Base-by-base conservation (phyloP, 2,888 invertebrate species). In the Deladenus siricidicola region DNA sequence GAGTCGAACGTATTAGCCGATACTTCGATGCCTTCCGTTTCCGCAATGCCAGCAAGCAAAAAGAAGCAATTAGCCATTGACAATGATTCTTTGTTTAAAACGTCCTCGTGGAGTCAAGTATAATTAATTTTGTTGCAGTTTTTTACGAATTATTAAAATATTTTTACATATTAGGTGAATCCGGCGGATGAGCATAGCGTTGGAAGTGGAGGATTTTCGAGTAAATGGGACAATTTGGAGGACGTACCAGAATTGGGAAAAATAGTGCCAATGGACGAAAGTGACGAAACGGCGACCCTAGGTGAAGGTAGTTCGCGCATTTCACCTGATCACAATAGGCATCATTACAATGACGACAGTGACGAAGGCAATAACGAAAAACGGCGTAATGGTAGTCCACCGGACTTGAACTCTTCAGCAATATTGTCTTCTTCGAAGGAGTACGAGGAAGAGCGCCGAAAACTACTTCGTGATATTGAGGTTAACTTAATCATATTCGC, bases 381-480 rank as follows among this genome's bases (percentile, higher is more conserved):
- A n/a, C n/a, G n/a, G n/a, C n/a, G n/a, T n/a, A 51, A 34, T 34
- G 39, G 39, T 10, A 14, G 14, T 6, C 8, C 39, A 14, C 8
- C 6, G 8, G 39, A 34, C 39, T 34, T 14, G 39, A 6, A 34
- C 6, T 6, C 8, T 14, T 10, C 8, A 6, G 6, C 14, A 34
- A 34, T 34, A 34, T n/a, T n/a, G n/a, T n/a, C n/a, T n/a, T n/a
- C 14, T 21, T 53, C 53, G 17, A 53, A 29, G 26, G 76, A 75
- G 56, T 78, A 79, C 74, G 78, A 79, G 3, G 82, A 82, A 63
- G 80, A 80, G 57, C 72, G 80, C 55, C 67, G 82, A 51, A 76
- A 78, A 47, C 79, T 82, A 68, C 72, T 84, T 4, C 85, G 94
- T 26, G 93, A 94, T 80, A 89, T 98, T 74, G 96, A 96, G 83